Base-by-base conservation (phyloP, 2,888 invertebrate species). In the Apamea anceps region DNA sequence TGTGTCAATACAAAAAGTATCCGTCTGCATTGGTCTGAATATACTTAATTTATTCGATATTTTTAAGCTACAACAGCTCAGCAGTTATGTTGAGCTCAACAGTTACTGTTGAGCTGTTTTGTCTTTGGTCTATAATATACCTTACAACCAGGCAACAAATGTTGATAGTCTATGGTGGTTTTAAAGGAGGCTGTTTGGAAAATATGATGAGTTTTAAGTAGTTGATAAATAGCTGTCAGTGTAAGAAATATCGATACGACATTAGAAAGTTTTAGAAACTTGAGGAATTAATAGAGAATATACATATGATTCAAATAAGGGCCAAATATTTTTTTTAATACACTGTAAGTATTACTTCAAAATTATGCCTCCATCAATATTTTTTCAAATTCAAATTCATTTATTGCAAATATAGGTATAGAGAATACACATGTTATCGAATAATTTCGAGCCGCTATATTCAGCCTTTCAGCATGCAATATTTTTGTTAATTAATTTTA, bases 1-100 rank as follows among this genome's bases (percentile, higher is more conserved):
- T n/a, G 12, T 25, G 25, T 57, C 57, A 57, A 25, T 65, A 12
- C 75, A 73, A 74, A 85, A 81, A 82, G 0, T 84, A 82, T 82
- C 74, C 18, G 12, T 25, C 72, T 13, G 1, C 62, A 81, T 8
- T 32, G 37, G 13, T 25, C 25, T 28, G 13, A 4, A 42, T 21
- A 32, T 21, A 32, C 37, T 37, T n/a, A 10, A 37, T 71, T 32
- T 15, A 70, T 71, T 51, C 21, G 3, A 3, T 63, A 1, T 45
- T 12, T 45, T 60, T 51, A 13, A 37, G 25, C 25, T 37, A 66
- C 37, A 25, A 66, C 66, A 66, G 13, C 13, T 37, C 66, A 66
- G 37, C 63, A 3, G 28, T 63, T 62, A 54, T 21, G 54, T 21
- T 21, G 1, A 21, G 28, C n/a, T 28, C 28, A 28, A 28, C 2